These are phyloP conservation scores for Malurus melanocephalus DNA, from an alignment of 2,113 vertebrate genomes.

Conservation along the genomic window DNA sequence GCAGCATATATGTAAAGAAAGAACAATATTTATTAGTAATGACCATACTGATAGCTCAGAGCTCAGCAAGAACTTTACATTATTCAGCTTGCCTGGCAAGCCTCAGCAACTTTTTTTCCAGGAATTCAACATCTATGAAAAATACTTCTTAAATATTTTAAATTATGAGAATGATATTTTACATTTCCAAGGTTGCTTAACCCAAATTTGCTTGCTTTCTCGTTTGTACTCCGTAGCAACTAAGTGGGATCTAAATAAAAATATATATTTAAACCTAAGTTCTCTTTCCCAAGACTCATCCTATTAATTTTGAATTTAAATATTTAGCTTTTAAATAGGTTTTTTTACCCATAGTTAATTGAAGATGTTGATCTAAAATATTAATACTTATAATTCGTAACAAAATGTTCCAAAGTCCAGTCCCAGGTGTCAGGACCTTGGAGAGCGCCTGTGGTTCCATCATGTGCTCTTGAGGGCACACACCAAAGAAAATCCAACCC, in stretches of 20 bases:
- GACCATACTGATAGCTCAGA: constrained; percentile 49
- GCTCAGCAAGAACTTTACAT: constrained; percentile 62
- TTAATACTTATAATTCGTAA: constrained; percentile 4
- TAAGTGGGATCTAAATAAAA: constrained; percentile 47
- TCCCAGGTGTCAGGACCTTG: constrained; percentile 69
- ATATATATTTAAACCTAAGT: constrained; percentile 26
- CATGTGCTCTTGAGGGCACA: rapidly evolving
- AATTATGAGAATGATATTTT: background rate
- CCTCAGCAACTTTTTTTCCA: constrained; percentile 11
- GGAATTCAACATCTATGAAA: background rate
- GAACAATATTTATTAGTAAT: constrained; percentile 64
- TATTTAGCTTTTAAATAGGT: constrained; percentile 33
- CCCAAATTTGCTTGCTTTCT: background rate
- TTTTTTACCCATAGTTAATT: constrained; percentile 8
- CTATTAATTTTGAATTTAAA: background rate
- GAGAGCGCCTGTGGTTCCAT: constrained; percentile 43
- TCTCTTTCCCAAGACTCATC: constrained; percentile 24
- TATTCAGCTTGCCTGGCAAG: constrained; percentile 59
- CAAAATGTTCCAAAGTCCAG: background rate
- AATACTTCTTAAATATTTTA: background rate
- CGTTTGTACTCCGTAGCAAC: background rate
- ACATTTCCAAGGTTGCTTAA: constrained; percentile 25
- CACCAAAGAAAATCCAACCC: background rate
- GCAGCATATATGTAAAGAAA: constrained; percentile 20
- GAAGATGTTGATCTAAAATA: constrained; percentile 34